Evolutionary conservation across 2,113 vertebrate genomes (phyloP), one percentile per base, ranked within the genome.

Genomic region (Syngnathoides biaculeatus): DNA sequence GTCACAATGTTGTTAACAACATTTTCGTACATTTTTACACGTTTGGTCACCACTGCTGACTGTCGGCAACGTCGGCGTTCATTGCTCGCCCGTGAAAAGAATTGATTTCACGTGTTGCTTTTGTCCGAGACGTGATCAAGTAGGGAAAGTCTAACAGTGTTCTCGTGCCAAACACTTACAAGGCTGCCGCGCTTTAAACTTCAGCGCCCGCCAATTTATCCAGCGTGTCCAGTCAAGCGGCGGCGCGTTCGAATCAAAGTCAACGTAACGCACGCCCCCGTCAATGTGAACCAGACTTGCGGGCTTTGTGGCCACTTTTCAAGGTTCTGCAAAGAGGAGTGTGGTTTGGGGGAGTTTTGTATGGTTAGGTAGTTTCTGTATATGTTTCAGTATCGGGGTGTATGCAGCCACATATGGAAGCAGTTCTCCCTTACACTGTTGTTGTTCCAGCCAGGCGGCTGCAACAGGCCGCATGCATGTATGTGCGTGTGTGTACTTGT

Each of bases 341-440:
- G 77, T 43, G 83, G 67, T 79, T 72, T 65, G 52, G 66, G 66
- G 40, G 62, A 72, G 68, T 78, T 79, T 82, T 79, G 60, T 64
- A 65, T 62, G 55, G 61, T 69, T 57, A 78, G 74, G 57, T 77
- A 63, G 71, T 68, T 71, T 67, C 69, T 74, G 35, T 69, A 67
- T 73, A 30, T 76, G 62, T 74, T 73, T 45, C 19, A 63, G 52
- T 58, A 27, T 73, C 38, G 67, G 35, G 61, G 62, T 77, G 68
- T 65, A 58, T 56, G 40, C 43, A 64, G 77, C 47, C 90, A 85
- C 92, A 93, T 86, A 91, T 91, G 86, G 90, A 92, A 93, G 88
- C 73, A 30, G 81, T 92, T 86, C 77, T 71, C 78, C 69, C 74
- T 43, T 82, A 83, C 90, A 84, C 70, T 81, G 72, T 84, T 83